Percentiles rank a stretch among this genome's conserved stretches.
These are phyloP conservation scores for Bolinopsis microptera DNA, from an alignment of 37 sponge, comb jelly and placozoan species.

Conservation along the genomic window DNA sequence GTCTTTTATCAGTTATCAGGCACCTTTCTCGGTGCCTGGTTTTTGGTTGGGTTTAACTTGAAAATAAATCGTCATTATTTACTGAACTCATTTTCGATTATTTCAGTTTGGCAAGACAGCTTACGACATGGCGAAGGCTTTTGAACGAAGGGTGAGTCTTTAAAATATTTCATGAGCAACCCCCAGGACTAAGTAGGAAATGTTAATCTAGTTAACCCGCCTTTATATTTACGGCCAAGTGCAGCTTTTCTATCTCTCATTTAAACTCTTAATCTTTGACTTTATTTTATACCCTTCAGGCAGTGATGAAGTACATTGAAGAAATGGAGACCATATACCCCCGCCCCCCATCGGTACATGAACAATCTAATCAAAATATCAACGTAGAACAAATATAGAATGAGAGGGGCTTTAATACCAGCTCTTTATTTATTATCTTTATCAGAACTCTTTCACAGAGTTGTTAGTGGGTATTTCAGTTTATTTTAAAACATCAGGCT, in stretches of 20 bases:
- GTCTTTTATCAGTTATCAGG: too few relatives aligned
- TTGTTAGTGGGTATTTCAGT: not conserved
- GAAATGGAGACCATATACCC: slow-evolving; percentile 57
- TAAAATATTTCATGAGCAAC: not conserved
- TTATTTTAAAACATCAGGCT: not conserved
- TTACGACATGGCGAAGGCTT: slow-evolving; percentile 52
- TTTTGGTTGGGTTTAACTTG: too few relatives aligned
- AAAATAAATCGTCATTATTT: too few relatives aligned
- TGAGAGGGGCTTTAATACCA: not conserved
- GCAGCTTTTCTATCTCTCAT: too few relatives aligned
- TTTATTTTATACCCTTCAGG: too few relatives aligned
- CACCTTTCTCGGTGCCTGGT: too few relatives aligned
- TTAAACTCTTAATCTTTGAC: too few relatives aligned
- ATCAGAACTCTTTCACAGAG: not conserved
- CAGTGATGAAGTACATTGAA: slow-evolving; percentile 66
- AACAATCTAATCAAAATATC: not conserved
- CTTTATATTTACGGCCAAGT: too few relatives aligned
- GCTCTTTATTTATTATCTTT: too few relatives aligned
- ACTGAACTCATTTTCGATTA: not conserved
- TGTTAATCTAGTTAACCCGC: too few relatives aligned
- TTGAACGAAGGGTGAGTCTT: slow-evolving; percentile 27
- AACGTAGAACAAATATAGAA: not conserved
- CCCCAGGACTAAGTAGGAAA: too few relatives aligned
- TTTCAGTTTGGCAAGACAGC: slow-evolving; percentile 61
- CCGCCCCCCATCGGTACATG: slow-evolving; percentile 58